These are phyloP conservation scores for Phrynocephalus forsythii DNA, from an alignment of 2,797 vertebrate species.

Conservation along the genomic window DNA sequence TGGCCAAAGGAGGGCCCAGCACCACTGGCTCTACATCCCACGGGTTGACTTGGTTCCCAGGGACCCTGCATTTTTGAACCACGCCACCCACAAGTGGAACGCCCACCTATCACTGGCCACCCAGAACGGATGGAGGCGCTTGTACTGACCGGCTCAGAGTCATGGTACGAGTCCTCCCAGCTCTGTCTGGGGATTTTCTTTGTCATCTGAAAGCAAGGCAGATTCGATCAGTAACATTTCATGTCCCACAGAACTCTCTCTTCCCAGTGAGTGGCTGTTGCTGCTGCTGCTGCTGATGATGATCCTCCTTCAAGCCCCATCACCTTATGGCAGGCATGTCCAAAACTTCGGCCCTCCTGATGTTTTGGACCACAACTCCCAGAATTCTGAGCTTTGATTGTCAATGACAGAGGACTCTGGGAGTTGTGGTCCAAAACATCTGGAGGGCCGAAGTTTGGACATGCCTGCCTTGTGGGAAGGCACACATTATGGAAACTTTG, in stretches of 20 bases:
- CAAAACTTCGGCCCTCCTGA: too few species aligned
- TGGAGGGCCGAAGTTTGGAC: too few species aligned
- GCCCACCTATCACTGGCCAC: conserved; percentile 64
- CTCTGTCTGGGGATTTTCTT: conserved; percentile 89
- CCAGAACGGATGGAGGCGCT: conserved; percentile 52
- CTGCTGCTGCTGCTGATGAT: too few species aligned
- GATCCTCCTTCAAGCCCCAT: too few species aligned
- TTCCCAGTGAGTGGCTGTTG: neutral
- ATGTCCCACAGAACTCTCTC: conserved; percentile 51
- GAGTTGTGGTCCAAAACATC: too few species aligned
- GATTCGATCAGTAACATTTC: conserved; percentile 74
- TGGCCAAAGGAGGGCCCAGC: too few species aligned
- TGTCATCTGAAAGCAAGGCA: conserved; percentile 94
- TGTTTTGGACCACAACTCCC: too few species aligned
- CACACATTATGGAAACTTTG: fast-evolving
- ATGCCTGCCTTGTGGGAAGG: neutral
- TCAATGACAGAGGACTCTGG: too few species aligned
- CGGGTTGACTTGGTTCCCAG: too few species aligned
- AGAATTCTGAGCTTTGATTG: too few species aligned
- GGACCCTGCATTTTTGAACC: conserved; percentile 36
- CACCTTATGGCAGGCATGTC: too few species aligned
- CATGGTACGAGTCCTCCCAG: conserved; percentile 95
- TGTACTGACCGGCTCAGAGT: conserved; percentile 96
- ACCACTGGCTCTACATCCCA: too few species aligned
- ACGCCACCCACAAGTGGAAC: conserved; percentile 38